These are phyloP conservation scores for Aurelia aurita complex sp. Pacific DNA, from an alignment of 30 jellyfish, hydroid and myxozoan genomes.

Conservation along the genomic window DNA sequence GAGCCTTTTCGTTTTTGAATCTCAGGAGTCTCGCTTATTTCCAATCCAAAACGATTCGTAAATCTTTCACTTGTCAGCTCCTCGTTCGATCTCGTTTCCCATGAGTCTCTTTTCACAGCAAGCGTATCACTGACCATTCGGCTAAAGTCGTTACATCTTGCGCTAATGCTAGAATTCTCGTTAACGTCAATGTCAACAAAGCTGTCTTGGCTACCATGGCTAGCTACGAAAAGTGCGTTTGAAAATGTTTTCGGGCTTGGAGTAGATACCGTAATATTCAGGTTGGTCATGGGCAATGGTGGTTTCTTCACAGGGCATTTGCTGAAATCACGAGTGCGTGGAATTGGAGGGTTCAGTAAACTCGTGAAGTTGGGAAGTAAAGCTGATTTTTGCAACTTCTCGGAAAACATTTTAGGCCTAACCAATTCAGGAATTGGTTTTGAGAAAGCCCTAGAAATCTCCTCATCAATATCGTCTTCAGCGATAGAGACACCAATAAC, in stretches of 20 bases:
- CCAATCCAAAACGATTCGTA: neutral
- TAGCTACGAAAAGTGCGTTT: conserved; percentile 10
- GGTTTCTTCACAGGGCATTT: neutral
- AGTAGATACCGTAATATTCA: neutral
- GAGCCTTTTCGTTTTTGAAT: neutral
- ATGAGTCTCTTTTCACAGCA: neutral
- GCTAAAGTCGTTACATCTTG: neutral
- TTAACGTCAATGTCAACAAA: no score
- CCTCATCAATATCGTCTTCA: conserved; percentile 28
- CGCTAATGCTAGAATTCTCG: neutral
- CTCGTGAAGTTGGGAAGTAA: no score
- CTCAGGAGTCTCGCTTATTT: neutral
- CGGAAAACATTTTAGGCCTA: neutral
- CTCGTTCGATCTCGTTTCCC: conserved; percentile 51
- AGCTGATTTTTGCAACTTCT: neutral
- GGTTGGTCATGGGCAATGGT: neutral
- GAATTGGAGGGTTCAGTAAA: neutral
- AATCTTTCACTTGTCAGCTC: conserved; percentile 19
- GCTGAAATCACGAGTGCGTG: neutral
- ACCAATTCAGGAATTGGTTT: neutral
- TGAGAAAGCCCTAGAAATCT: conserved; percentile 20
- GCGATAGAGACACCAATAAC: neutral
- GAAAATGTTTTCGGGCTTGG: conserved; percentile 39
- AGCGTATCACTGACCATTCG: neutral
- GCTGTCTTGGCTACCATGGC: neutral